A percentile compares a stretch with the other conserved stretches of the same genome.
phyloP scores from a whole-genome alignment of 2,113 vertebrate species.

The Passer domesticus region DNA sequence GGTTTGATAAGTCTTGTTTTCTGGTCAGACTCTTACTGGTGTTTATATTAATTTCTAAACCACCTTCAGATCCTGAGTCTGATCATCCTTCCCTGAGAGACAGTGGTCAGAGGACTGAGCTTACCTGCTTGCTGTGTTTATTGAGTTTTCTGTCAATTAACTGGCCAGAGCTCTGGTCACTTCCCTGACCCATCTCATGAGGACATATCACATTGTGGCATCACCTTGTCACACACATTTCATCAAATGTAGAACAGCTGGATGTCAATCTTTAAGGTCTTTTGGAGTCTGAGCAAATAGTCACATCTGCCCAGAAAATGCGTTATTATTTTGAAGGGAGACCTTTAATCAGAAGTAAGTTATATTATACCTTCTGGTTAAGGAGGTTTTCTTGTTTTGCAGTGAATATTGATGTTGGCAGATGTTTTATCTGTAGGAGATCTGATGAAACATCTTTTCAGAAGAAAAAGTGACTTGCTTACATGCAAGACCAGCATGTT shows the following conservation, averaged over 20 bases:
- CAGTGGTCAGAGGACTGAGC: neutral
- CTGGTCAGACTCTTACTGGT: neutral
- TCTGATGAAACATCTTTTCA: conserved; percentile 31
- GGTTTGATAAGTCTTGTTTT: neutral
- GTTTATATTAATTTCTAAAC: neutral
- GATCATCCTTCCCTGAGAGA: neutral
- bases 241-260: neutral
- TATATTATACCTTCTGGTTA: neutral
- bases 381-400: neutral
- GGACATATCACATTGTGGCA: neutral
- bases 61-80: neutral
- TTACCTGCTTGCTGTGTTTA: neutral
- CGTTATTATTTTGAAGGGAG: neutral
- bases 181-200: neutral
- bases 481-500: conserved; percentile 48
- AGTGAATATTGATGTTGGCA: conserved; percentile 50
- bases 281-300: neutral
- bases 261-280: neutral
- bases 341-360: conserved; percentile 3
- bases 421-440: conserved; percentile 18
- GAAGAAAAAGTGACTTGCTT: conserved; percentile 58
- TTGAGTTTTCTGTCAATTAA: neutral
- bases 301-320: neutral
- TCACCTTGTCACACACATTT: neutral
- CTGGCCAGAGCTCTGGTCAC: neutral